Conservation (phyloP, 2,113 vertebrate species). For the Symphodus melops region DNA sequence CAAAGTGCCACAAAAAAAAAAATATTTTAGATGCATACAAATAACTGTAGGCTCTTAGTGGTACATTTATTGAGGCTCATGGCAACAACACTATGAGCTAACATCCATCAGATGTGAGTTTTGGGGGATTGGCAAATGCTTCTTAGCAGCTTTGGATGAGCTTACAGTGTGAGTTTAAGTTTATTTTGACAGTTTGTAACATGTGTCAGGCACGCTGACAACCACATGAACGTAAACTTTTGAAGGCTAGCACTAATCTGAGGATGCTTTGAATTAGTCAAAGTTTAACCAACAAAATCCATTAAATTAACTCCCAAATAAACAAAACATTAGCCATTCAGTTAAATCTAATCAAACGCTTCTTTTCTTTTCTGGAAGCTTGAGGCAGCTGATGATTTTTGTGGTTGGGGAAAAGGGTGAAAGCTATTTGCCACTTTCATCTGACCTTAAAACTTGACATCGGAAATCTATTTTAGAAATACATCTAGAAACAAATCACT, state of each 20-base stretch:
- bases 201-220: constrained; percentile 47
- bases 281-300: background rate
- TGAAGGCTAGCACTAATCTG: background rate
- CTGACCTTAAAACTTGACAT: background rate
- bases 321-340: background rate
- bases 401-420: background rate
- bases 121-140: constrained; percentile 24
- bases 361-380: background rate
- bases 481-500: too few relatives aligned
- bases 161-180: constrained; percentile 24
- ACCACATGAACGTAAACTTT: constrained; percentile 2
- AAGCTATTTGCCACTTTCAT: background rate
- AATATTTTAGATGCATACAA: background rate
- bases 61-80: constrained; percentile 1
- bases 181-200: constrained; percentile 38
- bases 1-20: background rate
- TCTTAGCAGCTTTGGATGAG: constrained; percentile 38
- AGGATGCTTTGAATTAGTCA: constrained; percentile 5
- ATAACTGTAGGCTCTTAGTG: background rate
- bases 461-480: background rate
- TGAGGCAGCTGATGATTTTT: background rate
- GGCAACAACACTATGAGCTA: constrained; percentile 23
- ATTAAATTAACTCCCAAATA: background rate
- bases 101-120: constrained; percentile 42
- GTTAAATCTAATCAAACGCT: background rate